Evolutionary conservation across 2,113 vertebrate species (phyloP).

Genomic region (Ophiodon elongatus): DNA sequence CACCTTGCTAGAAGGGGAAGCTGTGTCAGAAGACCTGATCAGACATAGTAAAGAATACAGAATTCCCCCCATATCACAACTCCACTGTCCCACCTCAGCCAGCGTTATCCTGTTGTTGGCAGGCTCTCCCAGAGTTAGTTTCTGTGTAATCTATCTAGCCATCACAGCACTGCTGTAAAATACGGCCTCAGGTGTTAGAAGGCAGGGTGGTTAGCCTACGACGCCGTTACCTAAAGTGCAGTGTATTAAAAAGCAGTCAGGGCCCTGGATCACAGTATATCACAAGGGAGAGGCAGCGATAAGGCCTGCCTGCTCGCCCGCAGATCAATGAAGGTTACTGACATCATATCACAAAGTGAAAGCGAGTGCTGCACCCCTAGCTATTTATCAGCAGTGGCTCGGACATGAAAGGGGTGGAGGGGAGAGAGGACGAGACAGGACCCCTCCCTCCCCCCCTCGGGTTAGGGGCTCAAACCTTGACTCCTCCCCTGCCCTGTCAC

Average conservation of each 20-base stretch:
- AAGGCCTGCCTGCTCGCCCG: constrained; percentile 92
- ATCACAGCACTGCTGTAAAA: constrained; percentile 78
- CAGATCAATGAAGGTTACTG: constrained; percentile 99
- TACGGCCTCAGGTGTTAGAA: constrained; percentile 80
- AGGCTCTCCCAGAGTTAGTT: constrained; percentile 64
- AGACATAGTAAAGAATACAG: constrained; percentile 5
- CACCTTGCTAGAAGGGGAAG: background rate
- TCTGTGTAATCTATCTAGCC: constrained; percentile 69
- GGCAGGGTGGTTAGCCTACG: constrained; percentile 78
- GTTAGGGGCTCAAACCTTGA: constrained; percentile 42
- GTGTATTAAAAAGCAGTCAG: constrained; percentile 97
- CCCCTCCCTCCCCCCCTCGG: constrained; percentile 49
- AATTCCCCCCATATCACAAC: constrained; percentile 23
- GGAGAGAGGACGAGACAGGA: constrained; percentile 54
- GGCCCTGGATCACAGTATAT: constrained; percentile 92
- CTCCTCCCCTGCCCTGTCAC: constrained; percentile 23
- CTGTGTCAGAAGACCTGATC: constrained; percentile 23
- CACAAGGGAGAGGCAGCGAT: constrained; percentile 91
- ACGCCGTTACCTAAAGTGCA: constrained; percentile 87
- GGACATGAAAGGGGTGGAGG: constrained; percentile 64
- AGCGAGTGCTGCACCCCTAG: constrained; percentile 91
- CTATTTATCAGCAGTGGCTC: constrained; percentile 91
- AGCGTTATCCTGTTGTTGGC: constrained; percentile 65
- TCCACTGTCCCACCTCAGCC: constrained; percentile 49
- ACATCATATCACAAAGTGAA: constrained; percentile 99